Base-by-base conservation (phyloP, 2,797 vertebrate genomes). In the Adrianichthys oophorus region DNA sequence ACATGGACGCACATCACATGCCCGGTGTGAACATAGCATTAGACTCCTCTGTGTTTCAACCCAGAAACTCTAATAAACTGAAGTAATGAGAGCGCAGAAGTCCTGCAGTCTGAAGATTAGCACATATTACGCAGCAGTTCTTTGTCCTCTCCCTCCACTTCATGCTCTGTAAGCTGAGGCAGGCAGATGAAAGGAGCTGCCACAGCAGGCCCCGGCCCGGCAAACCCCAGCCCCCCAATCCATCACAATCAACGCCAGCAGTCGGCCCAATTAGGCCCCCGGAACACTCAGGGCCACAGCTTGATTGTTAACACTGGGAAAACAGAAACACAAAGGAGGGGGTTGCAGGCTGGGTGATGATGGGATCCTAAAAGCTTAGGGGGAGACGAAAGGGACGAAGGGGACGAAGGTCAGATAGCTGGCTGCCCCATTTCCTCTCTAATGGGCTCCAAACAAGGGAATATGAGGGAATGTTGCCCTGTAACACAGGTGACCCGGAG, bases 201-300 rank as follows among this genome's bases (percentile, higher is more conserved):
- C 78, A 82, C 64, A 70, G 61, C 24, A 49, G 53, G 56, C 51
- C 69, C 50, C 40, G 61, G 51, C 59, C 76, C 65, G 65, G 58
- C 62, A 12, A 37, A 13, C 32, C 32, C 40, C 40, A 26, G 7
- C 15, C 73, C 71, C 56, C 70, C 70, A 83, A 91, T 92, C 85
- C 82, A 91, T 92, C 91, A 91, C 89, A 91, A 91, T 91, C 86
- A 91, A 86, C 77, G 72, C 82, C 80, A 83, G 81, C 82, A 79
- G 78, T 78, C 53, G 68, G 72, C 73, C 89, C 85, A 90, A 90
- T 91, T 91, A 90, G 79, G 73, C 65, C 82, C 63, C 84, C 78
- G 84, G 85, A 91, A 89, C 83, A 84, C 89, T 88, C 68, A 85
- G 83, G 85, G 89, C 88, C 87, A 88, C 74, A 52, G 77, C 75